A percentile compares a stretch with the other conserved stretches of the same genome.
Evolutionary conservation across 2,113 vertebrate genomes (phyloP).

Genomic region (Platysternon megacephalum): DNA sequence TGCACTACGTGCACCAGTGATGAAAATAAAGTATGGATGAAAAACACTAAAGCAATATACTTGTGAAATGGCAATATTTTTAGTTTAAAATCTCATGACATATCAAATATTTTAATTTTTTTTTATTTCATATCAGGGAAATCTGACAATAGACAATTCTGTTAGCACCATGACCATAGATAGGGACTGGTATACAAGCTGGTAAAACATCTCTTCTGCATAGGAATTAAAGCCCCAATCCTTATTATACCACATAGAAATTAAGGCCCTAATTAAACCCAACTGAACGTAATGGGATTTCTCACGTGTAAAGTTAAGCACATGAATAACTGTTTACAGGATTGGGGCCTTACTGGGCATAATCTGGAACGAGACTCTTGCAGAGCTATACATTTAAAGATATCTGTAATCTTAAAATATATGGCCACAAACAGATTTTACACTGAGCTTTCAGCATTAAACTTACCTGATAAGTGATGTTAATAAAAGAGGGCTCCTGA

Average conservation of each 20-base stretch:
- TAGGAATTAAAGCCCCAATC: neutral
- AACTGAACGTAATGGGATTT: neutral
- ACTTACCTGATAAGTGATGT: slow-evolving; percentile 92
- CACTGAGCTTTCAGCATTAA: neutral
- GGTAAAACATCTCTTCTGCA: neutral
- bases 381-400: neutral
- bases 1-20: neutral
- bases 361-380: neutral
- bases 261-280: neutral
- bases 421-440: neutral
- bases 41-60: neutral
- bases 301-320: accelerated
- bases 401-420: neutral
- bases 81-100: neutral
- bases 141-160: accelerated
- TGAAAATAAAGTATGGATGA: neutral
- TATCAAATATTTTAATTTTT: neutral
- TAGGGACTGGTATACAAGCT: neutral
- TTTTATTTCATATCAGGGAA: neutral
- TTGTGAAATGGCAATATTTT: neutral
- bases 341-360: accelerated
- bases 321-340: neutral
- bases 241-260: neutral
- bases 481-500: slow-evolving; percentile 86
- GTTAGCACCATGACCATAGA: neutral